These are phyloP conservation scores for Lytechinus pictus DNA, from an alignment of 35 echinoderm and acorn worm genomes.

Conservation along the genomic window DNA sequence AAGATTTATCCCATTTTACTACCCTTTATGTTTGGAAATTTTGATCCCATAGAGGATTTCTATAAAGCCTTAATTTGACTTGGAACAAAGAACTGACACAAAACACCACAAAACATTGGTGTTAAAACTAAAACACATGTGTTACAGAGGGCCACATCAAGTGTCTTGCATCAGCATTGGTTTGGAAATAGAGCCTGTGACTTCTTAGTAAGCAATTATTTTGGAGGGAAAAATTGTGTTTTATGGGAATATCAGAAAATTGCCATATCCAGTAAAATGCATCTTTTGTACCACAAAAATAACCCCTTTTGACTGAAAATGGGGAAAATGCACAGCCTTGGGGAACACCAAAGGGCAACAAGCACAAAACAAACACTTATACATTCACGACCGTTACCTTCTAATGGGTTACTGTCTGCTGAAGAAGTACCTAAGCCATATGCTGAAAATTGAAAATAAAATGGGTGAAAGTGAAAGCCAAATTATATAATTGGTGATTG, in stretches of 20 bases:
- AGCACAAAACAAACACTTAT: background rate
- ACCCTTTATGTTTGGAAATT: background rate
- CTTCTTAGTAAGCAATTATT: too few relatives aligned
- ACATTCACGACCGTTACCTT: background rate
- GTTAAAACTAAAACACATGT: too few relatives aligned
- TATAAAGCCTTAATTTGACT: background rate
- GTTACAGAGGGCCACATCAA: too few relatives aligned
- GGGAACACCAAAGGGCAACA: background rate
- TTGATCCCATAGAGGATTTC: background rate
- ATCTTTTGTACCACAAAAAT: background rate
- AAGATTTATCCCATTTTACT: too few relatives aligned
- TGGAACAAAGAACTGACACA: background rate
- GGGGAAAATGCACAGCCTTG: background rate
- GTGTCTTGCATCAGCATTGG: too few relatives aligned
- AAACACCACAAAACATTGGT: too few relatives aligned
- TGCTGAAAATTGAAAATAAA: background rate
- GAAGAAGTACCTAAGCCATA: conserved; percentile 1
- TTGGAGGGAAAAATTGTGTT: too few relatives aligned
- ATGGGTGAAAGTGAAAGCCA: background rate
- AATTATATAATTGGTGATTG: background rate
- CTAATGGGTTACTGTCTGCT: conserved; percentile 21
- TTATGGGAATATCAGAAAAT: background rate
- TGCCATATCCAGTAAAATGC: background rate
- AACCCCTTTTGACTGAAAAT: background rate
- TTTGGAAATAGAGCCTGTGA: too few relatives aligned